Conservation (phyloP, 2,888 invertebrate genomes). For the Drosophila neonasuta region DNA sequence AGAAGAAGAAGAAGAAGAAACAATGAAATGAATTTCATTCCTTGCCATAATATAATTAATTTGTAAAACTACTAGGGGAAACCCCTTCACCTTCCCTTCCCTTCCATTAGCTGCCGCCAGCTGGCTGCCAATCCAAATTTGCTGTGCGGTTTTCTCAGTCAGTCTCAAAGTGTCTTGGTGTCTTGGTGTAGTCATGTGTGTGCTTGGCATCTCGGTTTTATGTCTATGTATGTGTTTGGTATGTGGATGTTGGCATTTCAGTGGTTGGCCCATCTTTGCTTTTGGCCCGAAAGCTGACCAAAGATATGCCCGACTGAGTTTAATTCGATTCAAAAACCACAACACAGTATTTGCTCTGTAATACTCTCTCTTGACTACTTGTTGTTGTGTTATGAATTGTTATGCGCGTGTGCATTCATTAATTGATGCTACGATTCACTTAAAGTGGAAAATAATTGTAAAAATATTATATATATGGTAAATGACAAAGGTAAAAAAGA, state of each 20-base stretch:
- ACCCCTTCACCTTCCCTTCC: not conserved
- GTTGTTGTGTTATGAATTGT: slow-evolving; percentile 1
- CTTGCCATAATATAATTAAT: slow-evolving; percentile 58
- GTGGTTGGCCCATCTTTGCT: slow-evolving; percentile 36
- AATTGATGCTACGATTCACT: slow-evolving; percentile 34
- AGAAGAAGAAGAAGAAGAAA: slow-evolving; percentile 1
- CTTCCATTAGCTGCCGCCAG: not conserved
- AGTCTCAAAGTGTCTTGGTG: slow-evolving; percentile 23
- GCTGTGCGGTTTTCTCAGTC: slow-evolving; percentile 30
- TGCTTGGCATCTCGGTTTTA: slow-evolving; percentile 38
- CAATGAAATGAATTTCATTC: slow-evolving; percentile 28
- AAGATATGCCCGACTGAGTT: slow-evolving; percentile 42
- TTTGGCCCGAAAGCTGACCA: slow-evolving; percentile 26
- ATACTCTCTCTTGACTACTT: not conserved
- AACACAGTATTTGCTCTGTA: slow-evolving; percentile 10
- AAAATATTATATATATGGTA: not conserved
- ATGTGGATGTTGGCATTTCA: slow-evolving; percentile 51
- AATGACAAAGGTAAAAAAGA: not conserved
- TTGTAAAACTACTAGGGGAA: slow-evolving; percentile 42
- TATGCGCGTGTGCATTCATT: slow-evolving; percentile 36
- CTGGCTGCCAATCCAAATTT: slow-evolving; percentile 41
- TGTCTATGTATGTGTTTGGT: not conserved
- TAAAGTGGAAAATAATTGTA: slow-evolving; percentile 1
- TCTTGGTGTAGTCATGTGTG: slow-evolving; percentile 12
- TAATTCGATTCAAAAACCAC: slow-evolving; percentile 44